Base-by-base conservation (phyloP, 1,140 invertebrate genomes). In the Panulirus ornatus region DNA sequence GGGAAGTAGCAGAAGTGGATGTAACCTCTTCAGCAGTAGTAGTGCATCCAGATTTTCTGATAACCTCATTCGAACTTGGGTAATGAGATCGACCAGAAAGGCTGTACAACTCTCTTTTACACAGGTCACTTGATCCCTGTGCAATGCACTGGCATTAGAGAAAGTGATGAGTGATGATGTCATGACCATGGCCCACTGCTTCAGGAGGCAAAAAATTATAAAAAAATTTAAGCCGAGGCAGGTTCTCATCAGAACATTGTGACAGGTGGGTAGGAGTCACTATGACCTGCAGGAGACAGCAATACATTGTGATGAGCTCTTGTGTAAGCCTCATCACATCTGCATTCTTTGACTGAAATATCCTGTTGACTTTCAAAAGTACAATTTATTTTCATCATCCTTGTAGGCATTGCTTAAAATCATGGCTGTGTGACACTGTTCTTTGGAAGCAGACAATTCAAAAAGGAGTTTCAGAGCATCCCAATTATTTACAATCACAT, bases 391-490 rank as follows among this genome's bases (percentile, higher is more conserved):
- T 84, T 90, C 84, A 14, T 91, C 63, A 70, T 79, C 86, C 44
- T 90, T 88, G 88, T 71, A 92, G 66, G 75, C 51, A 22, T 73
- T 76, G 34, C 27, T 81, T 34, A 84, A 34, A 27, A 76, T 51
- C n/a, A 63, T 63, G 11, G 51, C 30, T 16, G 42, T 86, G 47
- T 86, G 84, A 27, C 84, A 86, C 2, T 42, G 84, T 73, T 73
- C 84, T 47, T n/a, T 76, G 2, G 84, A 86, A 30, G 84, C 30
- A 73, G 84, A 63, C 70, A 86, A 54, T 36, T 86, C 66, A 75
- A 86, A 76, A 70, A 75, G 84, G 8, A 86, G 84, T 73, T 86
- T 73, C 70, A 86, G 44, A 73, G 84, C 84, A 73, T 86, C 84
- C 84, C 84, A 86, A 8, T 86, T 11, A 47, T 86, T 70, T 75